A percentile compares a stretch with the other conserved stretches of the same genome.
Conservation (phyloP, 2,888 invertebrate species). For the Liodrosophila aerea region DNA sequence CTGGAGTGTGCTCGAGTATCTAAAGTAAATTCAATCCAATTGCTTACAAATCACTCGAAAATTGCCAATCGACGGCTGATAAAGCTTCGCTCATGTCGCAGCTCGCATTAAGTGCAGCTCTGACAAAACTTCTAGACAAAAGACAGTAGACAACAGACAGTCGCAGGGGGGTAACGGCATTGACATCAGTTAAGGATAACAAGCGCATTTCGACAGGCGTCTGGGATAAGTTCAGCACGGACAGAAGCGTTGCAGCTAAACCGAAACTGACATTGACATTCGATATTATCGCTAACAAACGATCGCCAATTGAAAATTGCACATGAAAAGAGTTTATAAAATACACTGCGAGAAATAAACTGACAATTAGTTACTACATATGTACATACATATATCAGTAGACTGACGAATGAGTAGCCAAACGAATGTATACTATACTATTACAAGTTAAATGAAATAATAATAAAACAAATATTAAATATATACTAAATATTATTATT, state of each 20-base stretch:
- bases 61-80: constrained; percentile 57
- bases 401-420: too few species aligned
- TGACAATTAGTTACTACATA: not conserved
- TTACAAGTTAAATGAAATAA: too few species aligned
- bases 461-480: too few species aligned
- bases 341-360: constrained; percentile 9
- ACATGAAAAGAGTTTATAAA: constrained; percentile 60
- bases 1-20: not conserved
- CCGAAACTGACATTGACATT: constrained; percentile 70
- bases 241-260: constrained; percentile 32
- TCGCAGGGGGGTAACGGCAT: constrained; percentile 20
- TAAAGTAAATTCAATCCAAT: constrained; percentile 56
- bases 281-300: constrained; percentile 68
- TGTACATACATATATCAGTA: too few species aligned
- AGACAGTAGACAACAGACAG: constrained; percentile 6
- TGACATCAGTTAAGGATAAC: constrained; percentile 61
- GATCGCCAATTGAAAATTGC: constrained; percentile 72
- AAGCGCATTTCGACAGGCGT: constrained; percentile 12
- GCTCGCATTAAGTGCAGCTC: constrained; percentile 56
- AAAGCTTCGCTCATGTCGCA: constrained; percentile 60
- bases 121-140: not conserved
- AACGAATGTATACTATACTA: too few species aligned
- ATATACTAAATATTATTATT: too few species aligned
- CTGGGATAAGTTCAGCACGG: constrained; percentile 38
- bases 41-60: constrained; percentile 75